phyloP scores from a whole-genome alignment of 2,888 invertebrate genomes.

The Acanthosepion lycidas region DNA sequence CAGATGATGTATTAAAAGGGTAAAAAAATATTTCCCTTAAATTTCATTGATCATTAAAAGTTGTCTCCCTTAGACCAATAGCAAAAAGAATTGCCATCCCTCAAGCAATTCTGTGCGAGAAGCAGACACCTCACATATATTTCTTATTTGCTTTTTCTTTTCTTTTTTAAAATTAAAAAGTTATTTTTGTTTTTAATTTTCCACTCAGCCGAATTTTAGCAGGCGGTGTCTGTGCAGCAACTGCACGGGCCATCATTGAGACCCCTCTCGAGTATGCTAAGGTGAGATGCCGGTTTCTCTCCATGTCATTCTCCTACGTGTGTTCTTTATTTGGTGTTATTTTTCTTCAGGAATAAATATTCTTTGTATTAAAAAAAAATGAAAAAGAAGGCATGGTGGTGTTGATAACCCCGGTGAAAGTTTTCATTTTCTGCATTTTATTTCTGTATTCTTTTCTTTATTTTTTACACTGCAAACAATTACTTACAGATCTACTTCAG shows the following conservation, averaged over 20 bases:
- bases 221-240: slow-evolving; percentile 68
- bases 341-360: background rate
- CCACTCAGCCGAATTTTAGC: slow-evolving; percentile 67
- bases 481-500: background rate
- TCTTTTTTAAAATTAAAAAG: background rate
- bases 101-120: background rate
- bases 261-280: slow-evolving; percentile 73
- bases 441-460: background rate
- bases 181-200: background rate
- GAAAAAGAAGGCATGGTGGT: background rate
- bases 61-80: no score
- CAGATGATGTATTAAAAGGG: no score
- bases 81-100: no score
- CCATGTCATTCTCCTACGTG: background rate
- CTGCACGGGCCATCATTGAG: slow-evolving; percentile 71
- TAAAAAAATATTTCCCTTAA: no score
- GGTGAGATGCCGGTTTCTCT: slow-evolving; percentile 56
- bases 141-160: background rate
- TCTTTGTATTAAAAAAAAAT: no score
- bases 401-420: background rate
- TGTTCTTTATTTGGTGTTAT: background rate
- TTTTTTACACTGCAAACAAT: background rate
- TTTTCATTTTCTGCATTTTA: background rate
- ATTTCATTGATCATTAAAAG: no score
- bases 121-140: background rate